These are phyloP conservation scores for Lypha dubia DNA, from an alignment of 2,888 invertebrate species.

Conservation along the genomic window DNA sequence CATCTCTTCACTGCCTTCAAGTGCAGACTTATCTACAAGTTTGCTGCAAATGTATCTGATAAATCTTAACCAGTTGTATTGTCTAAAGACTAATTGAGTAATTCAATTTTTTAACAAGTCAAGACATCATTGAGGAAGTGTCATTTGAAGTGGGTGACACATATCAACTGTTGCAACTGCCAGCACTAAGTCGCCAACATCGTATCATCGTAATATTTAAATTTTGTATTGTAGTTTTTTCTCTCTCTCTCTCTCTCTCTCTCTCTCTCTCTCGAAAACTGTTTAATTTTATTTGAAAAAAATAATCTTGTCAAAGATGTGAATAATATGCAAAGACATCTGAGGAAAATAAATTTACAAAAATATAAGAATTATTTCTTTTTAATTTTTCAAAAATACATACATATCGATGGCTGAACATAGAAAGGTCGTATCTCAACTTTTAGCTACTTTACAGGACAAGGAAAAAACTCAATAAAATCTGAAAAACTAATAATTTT, in stretches of 20 bases:
- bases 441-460: too few species aligned
- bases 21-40: conserved; percentile 13
- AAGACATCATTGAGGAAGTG: conserved; percentile 50
- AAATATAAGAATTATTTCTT: neutral
- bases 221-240: conserved; percentile 16
- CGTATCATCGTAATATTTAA: conserved; percentile 40
- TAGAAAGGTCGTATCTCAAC: too few species aligned
- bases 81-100: conserved; percentile 53
- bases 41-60: conserved; percentile 1
- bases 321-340: conserved; percentile 40
- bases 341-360: conserved; percentile 7
- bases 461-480: too few species aligned
- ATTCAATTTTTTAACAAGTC: conserved; percentile 36
- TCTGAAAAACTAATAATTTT: too few species aligned
- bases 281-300: conserved; percentile 59
- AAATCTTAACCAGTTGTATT: conserved; percentile 40
- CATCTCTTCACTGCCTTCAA: conserved; percentile 12
- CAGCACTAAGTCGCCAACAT: conserved; percentile 46
- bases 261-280: too few species aligned
- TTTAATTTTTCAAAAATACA: neutral
- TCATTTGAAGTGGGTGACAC: conserved; percentile 59
- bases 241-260: too few species aligned
- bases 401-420: too few species aligned
- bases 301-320: conserved; percentile 52
- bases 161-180: conserved; percentile 38